Evolutionary conservation across 2,888 invertebrate genomes (phyloP), one percentile per base, ranked within the genome.

Genomic region (Cremastinae sp.): DNA sequence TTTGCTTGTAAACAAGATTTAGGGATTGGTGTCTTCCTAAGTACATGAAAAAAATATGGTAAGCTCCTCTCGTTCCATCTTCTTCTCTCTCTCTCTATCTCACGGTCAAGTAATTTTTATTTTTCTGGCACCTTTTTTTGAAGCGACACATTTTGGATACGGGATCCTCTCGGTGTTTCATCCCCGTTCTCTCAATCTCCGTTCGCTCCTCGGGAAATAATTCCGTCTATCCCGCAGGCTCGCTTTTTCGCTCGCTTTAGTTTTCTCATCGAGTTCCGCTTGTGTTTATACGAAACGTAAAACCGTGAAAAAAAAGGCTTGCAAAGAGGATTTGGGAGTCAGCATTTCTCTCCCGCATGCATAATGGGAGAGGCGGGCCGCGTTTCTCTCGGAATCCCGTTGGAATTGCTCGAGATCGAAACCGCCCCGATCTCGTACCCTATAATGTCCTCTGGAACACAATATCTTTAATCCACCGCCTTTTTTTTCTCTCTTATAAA

Each of bases 211-310:
- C 61, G 20, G 2, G 22, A 8, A 10, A 12, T 37, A 12, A 4
- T 43, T 51, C 53, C 45, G 20, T 61, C 74, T 12, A 5, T 16
- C 16, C n/a, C 43, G 51, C n/a, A n/a, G n/a, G n/a, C 20, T 53
- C 41, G n/a, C 16, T 56, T 47, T 9, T 47, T 55, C 22, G 43
- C 58, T 59, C 59, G 12, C 58, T 8, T 76, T 65, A 49, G 55
- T 61, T 70, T 66, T 51, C 53, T 22, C 71, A 53, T 39, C 64
- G 53, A 69, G 5, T 14, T 8, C 28, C 37, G 7, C 75, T 55
- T 72, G 77, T 88, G 88, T 89, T 88, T 88, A 88, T 87, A 62
- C 39, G 89, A 88, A 89, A 89, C 84, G 83, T 86, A 87, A 89
- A 89, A 88, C 89, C 85, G 88, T 87, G 89, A 89, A 88, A 89